These are phyloP conservation scores for Lycorma delicatula DNA, from an alignment of 1,140 invertebrate genomes.

Conservation along the genomic window DNA sequence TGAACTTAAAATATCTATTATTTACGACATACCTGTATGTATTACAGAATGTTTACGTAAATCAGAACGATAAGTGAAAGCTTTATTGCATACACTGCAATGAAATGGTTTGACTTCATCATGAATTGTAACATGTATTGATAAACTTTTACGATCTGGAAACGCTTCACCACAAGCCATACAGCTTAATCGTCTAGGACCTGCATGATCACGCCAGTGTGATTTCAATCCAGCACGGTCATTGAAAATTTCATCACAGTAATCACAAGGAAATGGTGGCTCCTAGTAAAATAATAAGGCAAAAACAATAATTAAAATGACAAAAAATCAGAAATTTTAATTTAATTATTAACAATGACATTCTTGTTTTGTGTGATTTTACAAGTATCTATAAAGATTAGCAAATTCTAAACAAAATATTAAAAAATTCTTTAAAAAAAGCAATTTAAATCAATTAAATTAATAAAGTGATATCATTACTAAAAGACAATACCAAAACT, in stretches of 20 bases:
- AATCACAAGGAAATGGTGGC: conserved; percentile 28
- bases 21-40: conserved; percentile 23
- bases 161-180: conserved; percentile 46
- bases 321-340: too few relatives aligned
- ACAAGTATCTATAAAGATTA: too few relatives aligned
- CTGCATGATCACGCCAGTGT: conserved; percentile 41
- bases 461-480: too few relatives aligned
- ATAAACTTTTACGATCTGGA: conserved; percentile 39
- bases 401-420: too few relatives aligned
- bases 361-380: too few relatives aligned
- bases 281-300: too few relatives aligned
- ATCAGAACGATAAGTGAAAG: conserved; percentile 26
- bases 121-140: conserved; percentile 45
- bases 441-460: too few relatives aligned
- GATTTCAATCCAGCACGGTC: conserved; percentile 21
- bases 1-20: too few relatives aligned
- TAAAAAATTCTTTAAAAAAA: too few relatives aligned
- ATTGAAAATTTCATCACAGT: conserved; percentile 22
- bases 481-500: too few relatives aligned
- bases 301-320: background rate
- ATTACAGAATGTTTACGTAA: conserved; percentile 27
- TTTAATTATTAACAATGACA: too few relatives aligned
- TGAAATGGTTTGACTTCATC: conserved; percentile 49
- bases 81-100: conserved; percentile 38
- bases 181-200: conserved; percentile 44